A percentile compares a stretch with the other conserved stretches of the same genome.
phyloP scores from a whole-genome alignment of 2,113 vertebrate species.

The Lampris incognitus region DNA sequence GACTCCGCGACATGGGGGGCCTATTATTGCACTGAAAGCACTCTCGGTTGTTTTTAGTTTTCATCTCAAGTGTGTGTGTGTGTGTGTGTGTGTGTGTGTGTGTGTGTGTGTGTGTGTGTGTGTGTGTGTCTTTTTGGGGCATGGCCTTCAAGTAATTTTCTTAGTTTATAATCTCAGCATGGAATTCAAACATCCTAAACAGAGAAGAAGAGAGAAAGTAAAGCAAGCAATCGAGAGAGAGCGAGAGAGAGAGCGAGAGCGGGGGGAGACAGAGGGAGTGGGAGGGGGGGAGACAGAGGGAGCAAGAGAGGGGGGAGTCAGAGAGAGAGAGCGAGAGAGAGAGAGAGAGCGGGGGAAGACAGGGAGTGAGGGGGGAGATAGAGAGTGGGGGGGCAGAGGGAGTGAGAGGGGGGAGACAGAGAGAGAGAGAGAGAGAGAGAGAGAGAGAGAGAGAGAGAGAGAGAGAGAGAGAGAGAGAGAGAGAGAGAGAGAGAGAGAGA shows the following conservation, averaged over 20 bases:
- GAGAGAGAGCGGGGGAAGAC: constrained; percentile 9
- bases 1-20: neutral
- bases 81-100: neutral
- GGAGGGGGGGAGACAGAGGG: constrained; percentile 1
- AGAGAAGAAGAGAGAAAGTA: constrained; percentile 4
- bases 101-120: constrained; percentile 7
- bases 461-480: neutral
- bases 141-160: constrained; percentile 49
- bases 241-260: neutral
- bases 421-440: no score
- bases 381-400: neutral
- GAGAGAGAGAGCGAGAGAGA: neutral
- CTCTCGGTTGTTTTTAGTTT: constrained; percentile 35
- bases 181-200: constrained; percentile 62
- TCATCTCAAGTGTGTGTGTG: constrained; percentile 18
- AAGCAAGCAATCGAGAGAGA: neutral
- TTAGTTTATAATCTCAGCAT: constrained; percentile 59
- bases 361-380: constrained; percentile 4
- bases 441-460: no score
- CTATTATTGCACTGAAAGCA: constrained; percentile 24
- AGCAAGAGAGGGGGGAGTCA: neutral
- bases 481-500: neutral
- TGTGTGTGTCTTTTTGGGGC: constrained; percentile 21
- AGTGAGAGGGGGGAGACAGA: neutral
- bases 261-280: neutral